Evolutionary conservation across 2,888 invertebrate genomes (phyloP).

Genomic region (Eudemis profundana): DNA sequence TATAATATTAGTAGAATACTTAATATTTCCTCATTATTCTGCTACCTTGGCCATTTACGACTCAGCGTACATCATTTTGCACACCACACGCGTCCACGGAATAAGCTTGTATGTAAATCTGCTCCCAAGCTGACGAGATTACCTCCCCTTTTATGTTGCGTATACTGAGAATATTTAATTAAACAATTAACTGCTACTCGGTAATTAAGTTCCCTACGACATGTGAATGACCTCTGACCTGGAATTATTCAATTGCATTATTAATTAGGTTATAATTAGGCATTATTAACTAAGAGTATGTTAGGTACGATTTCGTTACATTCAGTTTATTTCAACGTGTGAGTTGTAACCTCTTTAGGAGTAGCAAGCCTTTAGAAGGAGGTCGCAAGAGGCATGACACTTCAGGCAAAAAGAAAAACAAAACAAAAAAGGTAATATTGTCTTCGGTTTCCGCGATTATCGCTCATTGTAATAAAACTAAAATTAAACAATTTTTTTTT

Average conservation of each 20-base stretch:
- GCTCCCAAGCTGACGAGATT: constrained; percentile 10
- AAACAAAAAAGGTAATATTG: no score
- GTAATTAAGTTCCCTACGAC: constrained; percentile 29
- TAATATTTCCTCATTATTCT: no score
- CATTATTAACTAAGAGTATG: background rate
- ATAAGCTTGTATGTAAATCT: constrained; percentile 1
- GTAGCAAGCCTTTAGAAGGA: no score
- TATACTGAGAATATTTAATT: constrained; percentile 32
- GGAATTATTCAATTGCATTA: constrained; percentile 29
- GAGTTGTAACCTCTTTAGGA: no score
- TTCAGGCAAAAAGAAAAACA: no score
- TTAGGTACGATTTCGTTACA: background rate
- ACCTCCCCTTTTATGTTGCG: constrained; percentile 20
- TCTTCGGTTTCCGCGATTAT: no score
- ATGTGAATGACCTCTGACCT: constrained; percentile 35
- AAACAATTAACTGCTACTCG: constrained; percentile 30
- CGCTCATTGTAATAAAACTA: no score
- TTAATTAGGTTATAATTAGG: constrained; percentile 28
- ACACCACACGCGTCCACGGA: background rate
- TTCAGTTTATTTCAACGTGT: no score
- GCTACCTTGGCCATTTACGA: no score
- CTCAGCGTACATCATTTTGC: background rate
- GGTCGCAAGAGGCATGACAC: no score
- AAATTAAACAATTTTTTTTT: no score
- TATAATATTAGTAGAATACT: no score